Evolutionary conservation across 2,888 invertebrate genomes (phyloP).

Genomic region (Caenorhabditis becei): DNA sequence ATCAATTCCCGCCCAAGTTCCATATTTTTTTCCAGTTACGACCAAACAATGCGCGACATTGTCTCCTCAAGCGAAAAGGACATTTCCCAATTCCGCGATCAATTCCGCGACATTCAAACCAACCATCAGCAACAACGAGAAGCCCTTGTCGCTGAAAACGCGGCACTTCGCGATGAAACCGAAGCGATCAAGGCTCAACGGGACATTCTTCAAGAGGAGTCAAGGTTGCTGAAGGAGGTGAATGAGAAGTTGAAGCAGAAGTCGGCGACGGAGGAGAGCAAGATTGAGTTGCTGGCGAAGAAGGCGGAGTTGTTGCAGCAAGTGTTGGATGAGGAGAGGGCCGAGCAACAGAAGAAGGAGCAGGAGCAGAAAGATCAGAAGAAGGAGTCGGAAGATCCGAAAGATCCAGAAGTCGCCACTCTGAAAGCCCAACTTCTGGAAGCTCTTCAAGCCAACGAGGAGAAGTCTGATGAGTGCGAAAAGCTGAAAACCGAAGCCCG

Average conservation of each 20-base stretch:
- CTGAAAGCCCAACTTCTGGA: conserved; percentile 60
- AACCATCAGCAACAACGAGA: conserved; percentile 39
- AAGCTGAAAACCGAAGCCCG: conserved; percentile 52
- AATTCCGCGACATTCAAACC: conserved; percentile 59
- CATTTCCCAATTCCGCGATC: conserved; percentile 56
- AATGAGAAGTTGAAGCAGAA: conserved; percentile 56
- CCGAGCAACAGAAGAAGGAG: not conserved
- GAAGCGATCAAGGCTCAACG: conserved; percentile 52
- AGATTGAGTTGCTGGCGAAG: conserved; percentile 36
- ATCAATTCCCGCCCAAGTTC: no score
- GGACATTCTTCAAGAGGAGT: conserved; percentile 53
- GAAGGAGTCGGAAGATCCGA: not conserved
- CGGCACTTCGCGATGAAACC: conserved; percentile 39
- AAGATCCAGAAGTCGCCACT: not conserved
- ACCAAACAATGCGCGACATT: conserved; percentile 46
- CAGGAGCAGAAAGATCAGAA: not conserved
- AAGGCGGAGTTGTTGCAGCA: conserved; percentile 17
- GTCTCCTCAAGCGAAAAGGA: conserved; percentile 53
- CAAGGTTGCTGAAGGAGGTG: conserved; percentile 56
- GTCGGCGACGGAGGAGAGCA: conserved; percentile 49
- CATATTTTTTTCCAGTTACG: conserved; percentile 60
- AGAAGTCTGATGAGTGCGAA: conserved; percentile 72
- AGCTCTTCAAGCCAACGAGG: conserved; percentile 65
- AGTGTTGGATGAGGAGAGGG: conserved; percentile 16
- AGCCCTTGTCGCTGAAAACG: conserved; percentile 32